Percentiles rank a stretch among this genome's conserved stretches.
phyloP scores from a whole-genome alignment of 2,888 invertebrate genomes.

The Busseola fusca region DNA sequence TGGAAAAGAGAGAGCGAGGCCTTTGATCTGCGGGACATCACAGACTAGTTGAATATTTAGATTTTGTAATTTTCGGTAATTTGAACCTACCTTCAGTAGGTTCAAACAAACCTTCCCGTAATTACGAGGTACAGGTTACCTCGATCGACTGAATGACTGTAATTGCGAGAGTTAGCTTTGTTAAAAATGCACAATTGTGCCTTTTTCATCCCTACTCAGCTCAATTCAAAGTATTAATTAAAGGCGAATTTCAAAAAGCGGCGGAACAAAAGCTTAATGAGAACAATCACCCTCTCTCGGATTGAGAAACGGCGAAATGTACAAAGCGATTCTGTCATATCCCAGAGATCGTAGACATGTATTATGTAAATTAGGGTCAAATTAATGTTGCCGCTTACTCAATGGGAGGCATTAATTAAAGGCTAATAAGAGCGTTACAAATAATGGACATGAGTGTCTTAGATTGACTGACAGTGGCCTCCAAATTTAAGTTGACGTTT shows the following conservation, averaged over 20 bases:
- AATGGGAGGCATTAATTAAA: constrained; percentile 41
- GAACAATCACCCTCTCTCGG: constrained; percentile 50
- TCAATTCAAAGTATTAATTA: constrained; percentile 56
- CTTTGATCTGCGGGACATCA: not conserved
- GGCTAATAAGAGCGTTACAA: constrained; percentile 32
- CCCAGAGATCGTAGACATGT: constrained; percentile 42
- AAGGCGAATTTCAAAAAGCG: constrained; percentile 55
- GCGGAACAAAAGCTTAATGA: constrained; percentile 55
- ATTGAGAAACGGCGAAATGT: constrained; percentile 41
- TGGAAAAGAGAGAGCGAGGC: not conserved
- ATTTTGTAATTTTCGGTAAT: not conserved
- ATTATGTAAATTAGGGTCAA: constrained; percentile 57
- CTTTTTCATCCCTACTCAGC: constrained; percentile 48
- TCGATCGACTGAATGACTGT: constrained; percentile 39
- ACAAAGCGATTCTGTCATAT: constrained; percentile 52
- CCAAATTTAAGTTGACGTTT: not conserved
- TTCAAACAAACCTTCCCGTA: constrained; percentile 31
- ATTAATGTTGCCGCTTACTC: constrained; percentile 50
- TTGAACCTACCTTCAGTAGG: too few relatives aligned
- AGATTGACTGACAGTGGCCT: not conserved
- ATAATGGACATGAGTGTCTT: constrained; percentile 20
- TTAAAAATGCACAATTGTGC: constrained; percentile 49
- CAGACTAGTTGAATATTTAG: not conserved
- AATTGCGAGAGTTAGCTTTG: constrained; percentile 50
- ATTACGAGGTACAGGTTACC: constrained; percentile 33